phyloP scores from a whole-genome alignment of 2,888 invertebrate species.

The Therioaphis trifolii region DNA sequence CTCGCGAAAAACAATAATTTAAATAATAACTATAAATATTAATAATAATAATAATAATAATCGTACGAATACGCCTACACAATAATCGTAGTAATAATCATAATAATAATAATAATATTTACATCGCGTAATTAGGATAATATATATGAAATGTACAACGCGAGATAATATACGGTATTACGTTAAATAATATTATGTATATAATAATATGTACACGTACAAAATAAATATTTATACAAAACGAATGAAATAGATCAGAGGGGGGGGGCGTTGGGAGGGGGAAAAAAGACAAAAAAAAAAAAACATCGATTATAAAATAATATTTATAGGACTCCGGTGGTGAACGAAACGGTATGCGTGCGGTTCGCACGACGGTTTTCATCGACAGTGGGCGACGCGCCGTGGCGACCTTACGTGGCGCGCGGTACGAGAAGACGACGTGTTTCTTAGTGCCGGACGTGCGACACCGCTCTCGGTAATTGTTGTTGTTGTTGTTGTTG shows the following conservation, averaged over 20 bases:
- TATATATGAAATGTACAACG: constrained; percentile 58
- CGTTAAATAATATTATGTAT: neutral
- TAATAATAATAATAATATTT: constrained; percentile 8
- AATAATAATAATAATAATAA: neutral
- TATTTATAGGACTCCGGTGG: constrained; percentile 2
- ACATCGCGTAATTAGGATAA: constrained; percentile 47
- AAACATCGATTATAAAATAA: constrained; percentile 5
- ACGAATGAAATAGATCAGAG: neutral
- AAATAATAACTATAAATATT: neutral
- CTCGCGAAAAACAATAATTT: too few species aligned
- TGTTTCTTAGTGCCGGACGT: constrained; percentile 34
- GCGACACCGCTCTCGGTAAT: neutral
- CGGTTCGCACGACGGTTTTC: neutral
- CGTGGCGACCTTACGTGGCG: too few species aligned
- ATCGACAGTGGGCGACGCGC: too few species aligned
- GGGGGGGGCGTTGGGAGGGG: too few species aligned
- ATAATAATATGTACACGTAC: neutral
- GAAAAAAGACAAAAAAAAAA: too few species aligned
- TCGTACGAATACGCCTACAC: constrained; percentile 20
- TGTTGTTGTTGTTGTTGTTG: too few species aligned
- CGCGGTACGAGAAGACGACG: too few species aligned
- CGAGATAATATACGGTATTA: neutral
- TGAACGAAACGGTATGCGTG: neutral
- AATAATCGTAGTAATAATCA: neutral
- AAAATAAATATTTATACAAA: constrained; percentile 17